These are phyloP conservation scores for Ictidomys tridecemlineatus DNA, from an alignment of 2,113 vertebrate species.

Conservation along the genomic window DNA sequence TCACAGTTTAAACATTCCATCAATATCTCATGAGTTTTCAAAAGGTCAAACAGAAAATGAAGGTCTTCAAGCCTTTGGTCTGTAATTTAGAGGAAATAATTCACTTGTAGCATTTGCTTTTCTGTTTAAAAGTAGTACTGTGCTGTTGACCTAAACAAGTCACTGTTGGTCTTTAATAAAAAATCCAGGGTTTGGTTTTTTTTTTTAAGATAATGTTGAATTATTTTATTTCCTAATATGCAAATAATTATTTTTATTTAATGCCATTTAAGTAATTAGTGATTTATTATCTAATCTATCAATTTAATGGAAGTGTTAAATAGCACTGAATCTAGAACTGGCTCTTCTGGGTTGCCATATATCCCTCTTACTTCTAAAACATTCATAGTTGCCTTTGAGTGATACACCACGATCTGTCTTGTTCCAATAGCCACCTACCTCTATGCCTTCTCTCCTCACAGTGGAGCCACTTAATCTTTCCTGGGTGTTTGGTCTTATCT, in stretches of 20 bases:
- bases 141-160: background rate
- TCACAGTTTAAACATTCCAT: constrained; percentile 64
- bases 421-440: background rate
- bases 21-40: constrained; percentile 55
- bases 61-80: background rate
- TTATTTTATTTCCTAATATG: background rate
- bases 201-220: constrained; percentile 38
- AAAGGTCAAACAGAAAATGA: constrained; percentile 69
- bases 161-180: constrained; percentile 4
- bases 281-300: constrained; percentile 46
- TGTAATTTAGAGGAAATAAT: constrained; percentile 50
- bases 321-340: constrained; percentile 59
- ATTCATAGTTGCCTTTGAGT: constrained; percentile 65
- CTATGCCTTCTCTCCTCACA: background rate
- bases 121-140: background rate
- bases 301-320: constrained; percentile 53
- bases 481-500: constrained; percentile 52
- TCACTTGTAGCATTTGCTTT: background rate
- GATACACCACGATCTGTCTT: background rate
- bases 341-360: background rate
- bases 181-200: constrained; percentile 2
- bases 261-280: constrained; percentile 57
- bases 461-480: constrained; percentile 39
- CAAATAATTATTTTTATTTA: constrained; percentile 55
- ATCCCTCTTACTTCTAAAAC: constrained; percentile 66